A percentile compares a stretch with the other conserved stretches of the same genome.
phyloP scores from a whole-genome alignment of 2,888 invertebrate species.

The Drosophila maculinotata region DNA sequence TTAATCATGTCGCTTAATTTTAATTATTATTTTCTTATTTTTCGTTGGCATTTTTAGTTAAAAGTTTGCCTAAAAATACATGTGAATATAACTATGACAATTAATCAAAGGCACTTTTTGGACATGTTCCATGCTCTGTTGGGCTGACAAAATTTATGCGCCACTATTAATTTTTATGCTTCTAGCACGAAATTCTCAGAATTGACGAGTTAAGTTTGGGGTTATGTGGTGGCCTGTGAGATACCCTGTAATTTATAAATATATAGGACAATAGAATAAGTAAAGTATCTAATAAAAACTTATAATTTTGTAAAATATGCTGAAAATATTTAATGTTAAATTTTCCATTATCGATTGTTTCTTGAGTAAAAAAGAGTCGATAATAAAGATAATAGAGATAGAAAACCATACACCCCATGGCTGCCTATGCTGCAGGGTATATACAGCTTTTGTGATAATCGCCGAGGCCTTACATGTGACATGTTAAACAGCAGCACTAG shows the following conservation, averaged over 20 bases:
- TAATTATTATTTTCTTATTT: conserved; percentile 37
- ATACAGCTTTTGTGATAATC: conserved; percentile 53
- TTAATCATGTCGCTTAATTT: conserved; percentile 48
- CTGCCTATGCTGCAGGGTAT: conserved; percentile 13
- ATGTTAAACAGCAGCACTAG: conserved; percentile 51
- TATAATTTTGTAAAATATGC: too few relatives aligned
- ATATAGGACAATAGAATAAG: too few relatives aligned
- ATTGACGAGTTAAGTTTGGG: conserved; percentile 25
- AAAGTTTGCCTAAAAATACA: conserved; percentile 47
- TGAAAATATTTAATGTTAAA: too few relatives aligned
- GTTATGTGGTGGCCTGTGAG: not conserved
- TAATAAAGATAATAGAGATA: not conserved
- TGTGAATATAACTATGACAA: conserved; percentile 30
- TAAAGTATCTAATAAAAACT: too few relatives aligned
- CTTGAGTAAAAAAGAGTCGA: not conserved
- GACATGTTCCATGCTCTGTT: conserved; percentile 47
- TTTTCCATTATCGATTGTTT: not conserved
- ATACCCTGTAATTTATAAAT: conserved; percentile 12
- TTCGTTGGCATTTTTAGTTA: conserved; percentile 31
- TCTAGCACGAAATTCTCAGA: conserved; percentile 48
- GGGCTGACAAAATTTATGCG: conserved; percentile 57
- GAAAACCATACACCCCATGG: too few relatives aligned
- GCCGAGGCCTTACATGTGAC: conserved; percentile 60
- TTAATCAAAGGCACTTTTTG: conserved; percentile 58
- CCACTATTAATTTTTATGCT: conserved; percentile 61